A percentile compares a stretch with the other conserved stretches of the same genome.
Evolutionary conservation across 1,140 invertebrate genomes (phyloP).

Genomic region (Lasioglossum baleicum): DNA sequence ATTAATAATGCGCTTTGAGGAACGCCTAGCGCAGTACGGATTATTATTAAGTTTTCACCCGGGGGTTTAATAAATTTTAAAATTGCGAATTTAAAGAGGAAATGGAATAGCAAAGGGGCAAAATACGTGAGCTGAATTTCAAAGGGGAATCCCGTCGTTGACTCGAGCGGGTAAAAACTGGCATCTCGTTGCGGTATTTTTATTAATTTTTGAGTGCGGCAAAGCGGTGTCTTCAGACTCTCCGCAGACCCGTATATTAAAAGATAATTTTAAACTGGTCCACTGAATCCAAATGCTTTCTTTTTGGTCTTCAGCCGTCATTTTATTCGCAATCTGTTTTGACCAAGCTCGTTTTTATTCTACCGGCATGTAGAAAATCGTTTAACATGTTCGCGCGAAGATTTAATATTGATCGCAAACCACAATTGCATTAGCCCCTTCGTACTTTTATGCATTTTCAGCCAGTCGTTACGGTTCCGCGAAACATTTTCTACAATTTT

Average conservation of each 20-base stretch:
- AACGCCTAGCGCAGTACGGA: neutral
- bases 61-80: slow-evolving; percentile 35
- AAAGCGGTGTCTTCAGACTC: slow-evolving; percentile 1
- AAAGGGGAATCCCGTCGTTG: slow-evolving; percentile 10
- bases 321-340: neutral
- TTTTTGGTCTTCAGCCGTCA: too few relatives aligned
- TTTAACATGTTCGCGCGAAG: neutral
- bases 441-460: too few relatives aligned
- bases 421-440: too few relatives aligned
- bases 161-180: neutral
- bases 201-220: slow-evolving; percentile 11
- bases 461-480: too few relatives aligned
- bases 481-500: too few relatives aligned
- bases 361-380: neutral
- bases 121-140: slow-evolving; percentile 21
- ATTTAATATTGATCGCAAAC: neutral
- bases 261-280: neutral
- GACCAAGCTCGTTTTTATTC: neutral
- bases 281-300: too few relatives aligned
- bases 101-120: slow-evolving; percentile 25
- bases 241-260: too few relatives aligned
- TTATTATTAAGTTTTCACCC: slow-evolving; percentile 25
- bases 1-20: neutral
- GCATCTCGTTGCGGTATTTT: slow-evolving; percentile 10
- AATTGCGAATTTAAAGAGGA: slow-evolving; percentile 23